Percentiles rank a stretch among this genome's conserved stretches.
Conservation (phyloP, 2,888 invertebrate genomes). For the Pachymerium ferrugineum region DNA sequence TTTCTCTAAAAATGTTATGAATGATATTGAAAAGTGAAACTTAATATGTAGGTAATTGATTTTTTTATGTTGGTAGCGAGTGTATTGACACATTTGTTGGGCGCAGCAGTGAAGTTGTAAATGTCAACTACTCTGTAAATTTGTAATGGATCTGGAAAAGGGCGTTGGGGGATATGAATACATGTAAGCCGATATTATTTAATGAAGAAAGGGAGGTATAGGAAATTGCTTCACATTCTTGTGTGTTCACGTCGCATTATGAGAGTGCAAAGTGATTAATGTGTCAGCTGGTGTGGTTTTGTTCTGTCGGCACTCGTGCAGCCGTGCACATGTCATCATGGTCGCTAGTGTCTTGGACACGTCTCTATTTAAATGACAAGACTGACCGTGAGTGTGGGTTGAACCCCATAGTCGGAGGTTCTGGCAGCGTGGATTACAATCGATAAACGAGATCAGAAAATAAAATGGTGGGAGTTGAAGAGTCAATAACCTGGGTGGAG, state of each 20-base stretch:
- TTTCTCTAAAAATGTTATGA: too few relatives aligned
- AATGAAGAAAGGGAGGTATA: neutral
- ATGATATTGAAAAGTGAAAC: too few relatives aligned
- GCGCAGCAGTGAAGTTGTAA: neutral
- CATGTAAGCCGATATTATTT: neutral
- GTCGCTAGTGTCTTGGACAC: neutral
- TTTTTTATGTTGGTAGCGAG: too few relatives aligned
- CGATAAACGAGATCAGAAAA: slow-evolving; percentile 6
- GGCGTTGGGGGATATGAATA: neutral
- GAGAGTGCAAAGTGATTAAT: slow-evolving; percentile 15
- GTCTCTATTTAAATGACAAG: slow-evolving; percentile 22
- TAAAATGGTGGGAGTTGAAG: neutral
- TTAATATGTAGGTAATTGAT: too few relatives aligned
- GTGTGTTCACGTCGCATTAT: neutral
- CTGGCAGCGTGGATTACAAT: slow-evolving; percentile 9
- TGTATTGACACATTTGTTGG: too few relatives aligned
- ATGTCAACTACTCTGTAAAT: neutral
- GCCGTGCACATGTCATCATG: neutral
- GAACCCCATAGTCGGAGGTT: neutral
- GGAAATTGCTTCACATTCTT: slow-evolving; percentile 7
- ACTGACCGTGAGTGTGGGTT: slow-evolving; percentile 4
- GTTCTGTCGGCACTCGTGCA: neutral
- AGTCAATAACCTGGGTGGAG: slow-evolving; percentile 27
- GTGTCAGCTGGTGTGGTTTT: slow-evolving; percentile 24
- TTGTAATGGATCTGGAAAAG: neutral